Conservation (phyloP, 2,888 invertebrate species). For the Xestia xanthographa region DNA sequence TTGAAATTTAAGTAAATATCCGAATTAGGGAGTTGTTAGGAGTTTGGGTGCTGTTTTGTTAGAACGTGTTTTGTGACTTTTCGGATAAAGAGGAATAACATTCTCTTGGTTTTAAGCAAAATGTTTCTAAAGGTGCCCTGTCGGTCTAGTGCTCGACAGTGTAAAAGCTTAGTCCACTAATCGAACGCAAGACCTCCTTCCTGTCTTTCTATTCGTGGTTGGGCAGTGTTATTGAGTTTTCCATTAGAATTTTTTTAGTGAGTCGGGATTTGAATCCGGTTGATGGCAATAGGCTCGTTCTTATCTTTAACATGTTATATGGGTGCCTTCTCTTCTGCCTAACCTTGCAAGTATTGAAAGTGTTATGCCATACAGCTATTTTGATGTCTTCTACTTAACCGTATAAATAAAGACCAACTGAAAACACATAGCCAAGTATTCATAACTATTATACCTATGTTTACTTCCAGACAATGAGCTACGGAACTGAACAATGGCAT, state of each 20-base stretch:
- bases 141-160: background rate
- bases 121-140: background rate
- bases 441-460: conserved; percentile 13
- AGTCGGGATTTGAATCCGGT: background rate
- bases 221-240: too few relatives aligned
- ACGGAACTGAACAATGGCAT: conserved; percentile 47
- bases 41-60: conserved; percentile 67
- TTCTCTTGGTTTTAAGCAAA: conserved; percentile 14
- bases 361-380: background rate
- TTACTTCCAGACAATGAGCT: conserved; percentile 34
- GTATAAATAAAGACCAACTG: background rate
- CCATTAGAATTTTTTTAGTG: too few relatives aligned
- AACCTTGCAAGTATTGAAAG: background rate
- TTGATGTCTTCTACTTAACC: background rate
- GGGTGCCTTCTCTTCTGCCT: background rate
- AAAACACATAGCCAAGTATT: background rate
- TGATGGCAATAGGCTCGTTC: background rate
- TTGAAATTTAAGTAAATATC: conserved; percentile 73
- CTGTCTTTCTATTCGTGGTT: background rate
- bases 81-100: conserved; percentile 39
- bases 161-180: background rate
- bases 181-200: background rate
- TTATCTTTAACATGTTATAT: background rate
- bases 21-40: conserved; percentile 73
- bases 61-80: conserved; percentile 52